Base-by-base conservation (phyloP, 1,140 invertebrate genomes). In the Hylaeus anthracinus region DNA sequence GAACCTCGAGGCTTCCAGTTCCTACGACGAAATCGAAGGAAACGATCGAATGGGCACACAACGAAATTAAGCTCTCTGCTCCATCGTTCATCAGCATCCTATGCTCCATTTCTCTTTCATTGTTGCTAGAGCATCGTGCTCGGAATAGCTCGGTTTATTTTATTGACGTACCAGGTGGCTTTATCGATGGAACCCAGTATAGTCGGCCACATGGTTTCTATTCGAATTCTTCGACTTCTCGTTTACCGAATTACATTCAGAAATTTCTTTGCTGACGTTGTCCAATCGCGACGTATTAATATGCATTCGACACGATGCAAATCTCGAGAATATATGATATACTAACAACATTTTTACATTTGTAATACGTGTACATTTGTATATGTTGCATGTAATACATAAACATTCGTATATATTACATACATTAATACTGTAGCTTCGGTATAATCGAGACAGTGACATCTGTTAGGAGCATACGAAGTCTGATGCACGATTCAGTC, bases 1-100 rank as follows among this genome's bases (percentile, higher is more conserved):
- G 14, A 71, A 71, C 61, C 56, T 71, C 45, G 78, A 74, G 37
- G 39, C 41, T 26, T 67, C 55, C 39, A 15, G 60, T 5, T 58
- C 81, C 73, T 64, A 10, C 26, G 70, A n/a, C 9, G 51, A n/a
- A 63, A 60, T 26, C 26, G 53, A 41, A 15, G 37, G 12, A n/a
- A 41, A 56, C 3, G 41, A 74, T n/a, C 41, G 45, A 43, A 39
- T 5, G 2, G 51, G 41, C 37, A 60, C 15, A 56, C 2, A 48
- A 6, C n/a, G 41, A 77, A 39, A 55, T 65, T 8, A 9, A 43
- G 60, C 41, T 64, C 14, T 61, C 39, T 43, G 37, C 9, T 14
- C 6, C 26, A 14, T 74, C 48, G 26, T 10, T 26, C 48, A 55
- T 55, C 72, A 26, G 48, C 12, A n/a, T 48, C 39, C 53, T 6